These are phyloP conservation scores for Sebastolobus altivelis DNA, from an alignment of 2,797 vertebrate species.

Conservation along the genomic window DNA sequence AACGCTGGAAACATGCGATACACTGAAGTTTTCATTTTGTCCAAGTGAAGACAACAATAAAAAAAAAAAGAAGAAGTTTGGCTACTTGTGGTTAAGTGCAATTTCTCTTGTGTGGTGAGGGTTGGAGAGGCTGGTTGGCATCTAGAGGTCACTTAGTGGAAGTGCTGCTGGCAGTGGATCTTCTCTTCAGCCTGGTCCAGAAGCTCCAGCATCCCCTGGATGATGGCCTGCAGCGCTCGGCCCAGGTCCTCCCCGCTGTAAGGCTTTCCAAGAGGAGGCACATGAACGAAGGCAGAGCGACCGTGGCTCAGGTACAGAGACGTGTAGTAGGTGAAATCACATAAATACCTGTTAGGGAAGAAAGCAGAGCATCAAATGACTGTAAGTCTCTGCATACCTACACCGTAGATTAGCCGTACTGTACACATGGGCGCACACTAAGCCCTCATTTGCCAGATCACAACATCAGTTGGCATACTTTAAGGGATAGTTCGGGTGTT, in stretches of 20 bases:
- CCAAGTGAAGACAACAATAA: slow-evolving; percentile 31
- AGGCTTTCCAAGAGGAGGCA: slow-evolving; percentile 92
- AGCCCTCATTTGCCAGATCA: neutral
- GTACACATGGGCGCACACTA: neutral
- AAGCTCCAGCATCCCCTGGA: slow-evolving; percentile 89
- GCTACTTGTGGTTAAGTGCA: slow-evolving; percentile 81
- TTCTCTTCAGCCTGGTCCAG: slow-evolving; percentile 86
- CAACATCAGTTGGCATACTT: neutral
- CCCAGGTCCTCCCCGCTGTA: slow-evolving; percentile 92
- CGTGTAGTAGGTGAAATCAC: slow-evolving; percentile 96
- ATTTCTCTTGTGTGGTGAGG: slow-evolving; percentile 66
- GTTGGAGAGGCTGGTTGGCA: slow-evolving; percentile 67
- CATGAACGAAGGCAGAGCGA: slow-evolving; percentile 92
- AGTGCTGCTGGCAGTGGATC: slow-evolving; percentile 84
- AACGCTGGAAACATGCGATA: slow-evolving; percentile 22
- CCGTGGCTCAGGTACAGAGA: slow-evolving; percentile 92
- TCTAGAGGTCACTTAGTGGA: slow-evolving; percentile 78
- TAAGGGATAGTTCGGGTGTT: neutral
- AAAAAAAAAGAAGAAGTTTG: slow-evolving; percentile 45
- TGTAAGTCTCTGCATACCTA: neutral
- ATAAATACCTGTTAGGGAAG: slow-evolving; percentile 89
- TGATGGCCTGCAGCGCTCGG: slow-evolving; percentile 88
- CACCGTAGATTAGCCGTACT: neutral
- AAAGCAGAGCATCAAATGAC: neutral
- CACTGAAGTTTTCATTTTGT: slow-evolving; percentile 31